These are phyloP conservation scores for Samia ricini DNA, from an alignment of 1,140 invertebrate species.

Conservation along the genomic window DNA sequence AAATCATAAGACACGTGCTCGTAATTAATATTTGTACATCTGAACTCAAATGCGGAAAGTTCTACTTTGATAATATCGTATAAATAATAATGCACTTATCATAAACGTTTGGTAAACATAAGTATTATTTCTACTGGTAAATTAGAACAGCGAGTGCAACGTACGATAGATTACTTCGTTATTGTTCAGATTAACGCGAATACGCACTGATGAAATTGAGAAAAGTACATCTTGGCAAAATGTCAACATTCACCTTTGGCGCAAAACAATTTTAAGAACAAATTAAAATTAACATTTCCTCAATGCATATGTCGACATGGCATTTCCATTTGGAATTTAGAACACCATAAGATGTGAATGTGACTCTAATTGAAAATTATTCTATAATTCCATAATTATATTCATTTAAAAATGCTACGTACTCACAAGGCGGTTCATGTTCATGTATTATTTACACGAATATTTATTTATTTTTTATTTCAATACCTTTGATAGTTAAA, in stretches of 20 bases:
- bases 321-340: no score
- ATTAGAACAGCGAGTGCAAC: conserved; percentile 31
- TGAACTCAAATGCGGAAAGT: background rate
- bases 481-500: no score
- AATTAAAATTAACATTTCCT: conserved; percentile 13
- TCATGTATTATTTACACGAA: no score
- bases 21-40: background rate
- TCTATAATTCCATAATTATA: no score
- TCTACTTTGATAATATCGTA: conserved; percentile 5
- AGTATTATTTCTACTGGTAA: conserved; percentile 8
- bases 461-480: no score
- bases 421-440: no score
- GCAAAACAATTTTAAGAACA: conserved; percentile 21
- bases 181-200: conserved; percentile 1
- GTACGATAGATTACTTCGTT: conserved; percentile 26
- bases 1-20: background rate
- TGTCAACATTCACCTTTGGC: conserved; percentile 25
- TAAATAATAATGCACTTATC: background rate
- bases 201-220: background rate
- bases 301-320: no score
- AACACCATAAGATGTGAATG: no score
- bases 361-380: no score
- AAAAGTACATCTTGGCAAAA: conserved; percentile 16
- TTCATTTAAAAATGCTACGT: no score
- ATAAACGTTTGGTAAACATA: conserved; percentile 16